phyloP scores from a whole-genome alignment of 1,140 invertebrate species.

The Oncopodura yosiiana region DNA sequence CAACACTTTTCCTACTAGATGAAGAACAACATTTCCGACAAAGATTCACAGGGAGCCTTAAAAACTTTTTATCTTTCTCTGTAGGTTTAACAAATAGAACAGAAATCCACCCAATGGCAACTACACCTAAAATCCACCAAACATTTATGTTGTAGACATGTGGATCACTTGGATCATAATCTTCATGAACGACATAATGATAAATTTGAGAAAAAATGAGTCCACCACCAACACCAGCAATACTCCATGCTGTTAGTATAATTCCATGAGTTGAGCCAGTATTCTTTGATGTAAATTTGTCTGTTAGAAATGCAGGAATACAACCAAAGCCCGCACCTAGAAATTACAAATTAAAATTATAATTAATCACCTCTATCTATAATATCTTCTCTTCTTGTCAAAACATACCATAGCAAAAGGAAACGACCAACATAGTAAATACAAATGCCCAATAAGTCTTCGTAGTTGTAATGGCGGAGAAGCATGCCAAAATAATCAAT shows the following conservation, averaged over 20 bases:
- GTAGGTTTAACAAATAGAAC: constrained; percentile 16
- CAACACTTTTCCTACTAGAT: too few species aligned
- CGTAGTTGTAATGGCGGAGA: constrained; percentile 23
- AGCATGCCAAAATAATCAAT: constrained; percentile 21
- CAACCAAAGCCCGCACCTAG: constrained; percentile 28
- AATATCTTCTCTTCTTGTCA: too few species aligned
- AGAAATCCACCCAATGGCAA: constrained; percentile 16
- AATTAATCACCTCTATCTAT: too few species aligned
- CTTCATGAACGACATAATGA: not conserved
- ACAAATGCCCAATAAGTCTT: constrained; percentile 26
- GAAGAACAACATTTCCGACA: not conserved
- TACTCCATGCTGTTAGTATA: constrained; percentile 30
- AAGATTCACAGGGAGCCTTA: not conserved
- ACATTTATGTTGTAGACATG: constrained; percentile 28
- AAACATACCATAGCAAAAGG: constrained; percentile 29
- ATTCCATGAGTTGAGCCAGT: constrained; percentile 30
- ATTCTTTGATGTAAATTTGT: constrained; percentile 27
- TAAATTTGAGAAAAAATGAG: constrained; percentile 27
- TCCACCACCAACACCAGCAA: constrained; percentile 27
- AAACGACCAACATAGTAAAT: constrained; percentile 19
- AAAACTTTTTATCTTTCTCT: constrained; percentile 5
- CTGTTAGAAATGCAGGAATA: constrained; percentile 29
- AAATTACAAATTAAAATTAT: too few species aligned
- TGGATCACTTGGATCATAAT: constrained; percentile 3
- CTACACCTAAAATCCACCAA: constrained; percentile 27